These are phyloP conservation scores for Crossocerus cetratus DNA, from an alignment of 2,888 invertebrate genomes.

Conservation along the genomic window DNA sequence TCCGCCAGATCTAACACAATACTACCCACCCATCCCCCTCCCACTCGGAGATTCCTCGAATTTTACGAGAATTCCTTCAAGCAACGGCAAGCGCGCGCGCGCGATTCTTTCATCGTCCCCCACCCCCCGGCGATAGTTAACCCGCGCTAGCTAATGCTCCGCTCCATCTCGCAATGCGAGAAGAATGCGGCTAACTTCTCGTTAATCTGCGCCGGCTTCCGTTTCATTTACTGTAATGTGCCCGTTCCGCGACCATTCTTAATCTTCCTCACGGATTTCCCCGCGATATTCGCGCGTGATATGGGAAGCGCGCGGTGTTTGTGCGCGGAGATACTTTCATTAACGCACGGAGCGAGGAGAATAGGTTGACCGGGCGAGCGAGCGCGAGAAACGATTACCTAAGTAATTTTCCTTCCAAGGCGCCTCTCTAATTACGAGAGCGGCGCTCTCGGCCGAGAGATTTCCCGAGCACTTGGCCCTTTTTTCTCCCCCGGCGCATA, in stretches of 20 bases:
- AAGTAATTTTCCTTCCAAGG: conserved; percentile 1
- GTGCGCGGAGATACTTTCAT: not conserved
- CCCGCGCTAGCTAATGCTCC: conserved; percentile 31
- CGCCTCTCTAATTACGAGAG: not conserved
- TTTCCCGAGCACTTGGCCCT: not conserved
- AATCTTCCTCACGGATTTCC: not conserved
- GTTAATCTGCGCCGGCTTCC: conserved; percentile 20
- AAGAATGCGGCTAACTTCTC: conserved; percentile 7
- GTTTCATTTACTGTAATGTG: not conserved
- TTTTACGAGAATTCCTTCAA: not conserved
- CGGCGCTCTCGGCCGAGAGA: not conserved
- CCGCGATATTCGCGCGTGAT: too few relatives aligned
- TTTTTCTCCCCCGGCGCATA: too few relatives aligned
- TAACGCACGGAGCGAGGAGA: not conserved
- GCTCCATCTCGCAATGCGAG: not conserved
- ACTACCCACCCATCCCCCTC: too few relatives aligned
- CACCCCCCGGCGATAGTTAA: conserved; percentile 22
- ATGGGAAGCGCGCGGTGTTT: not conserved
- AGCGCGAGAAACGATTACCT: not conserved
- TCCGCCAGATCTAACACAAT: conserved; percentile 8
- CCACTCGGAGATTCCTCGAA: conserved; percentile 9
- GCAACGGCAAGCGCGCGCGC: too few relatives aligned
- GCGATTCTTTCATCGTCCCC: conserved; percentile 2
- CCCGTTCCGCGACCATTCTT: not conserved
- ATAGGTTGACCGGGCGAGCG: too few relatives aligned